Conservation (phyloP, 2,113 vertebrate species). For the Lampris megalopsis region DNA sequence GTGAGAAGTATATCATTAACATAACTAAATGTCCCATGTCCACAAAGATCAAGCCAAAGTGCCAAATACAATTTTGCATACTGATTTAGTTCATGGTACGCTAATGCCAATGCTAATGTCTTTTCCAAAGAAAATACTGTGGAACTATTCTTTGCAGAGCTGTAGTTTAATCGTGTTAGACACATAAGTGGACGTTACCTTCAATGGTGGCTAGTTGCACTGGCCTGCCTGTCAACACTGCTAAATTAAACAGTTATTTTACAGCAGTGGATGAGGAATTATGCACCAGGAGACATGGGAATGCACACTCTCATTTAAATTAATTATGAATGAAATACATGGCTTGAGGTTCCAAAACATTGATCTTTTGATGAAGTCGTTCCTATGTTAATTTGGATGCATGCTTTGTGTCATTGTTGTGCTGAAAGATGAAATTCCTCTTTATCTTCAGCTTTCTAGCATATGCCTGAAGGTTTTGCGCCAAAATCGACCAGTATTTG, state of each 20-base stretch:
- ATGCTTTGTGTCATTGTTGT: no score
- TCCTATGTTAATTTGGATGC: no score
- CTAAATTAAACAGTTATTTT: conserved; percentile 37
- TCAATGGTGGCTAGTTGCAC: conserved; percentile 24
- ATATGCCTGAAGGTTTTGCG: no score
- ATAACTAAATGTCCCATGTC: conserved; percentile 65
- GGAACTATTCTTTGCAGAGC: conserved; percentile 14
- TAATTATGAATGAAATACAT: background rate
- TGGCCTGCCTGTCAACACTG: conserved; percentile 2
- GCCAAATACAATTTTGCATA: conserved; percentile 64
- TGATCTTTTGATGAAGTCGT: no score
- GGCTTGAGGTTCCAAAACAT: no score
- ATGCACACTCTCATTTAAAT: background rate
- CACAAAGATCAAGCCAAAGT: conserved; percentile 63
- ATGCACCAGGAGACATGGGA: background rate
- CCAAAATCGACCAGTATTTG: no score
- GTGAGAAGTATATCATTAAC: conserved; percentile 73
- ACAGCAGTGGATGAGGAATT: background rate
- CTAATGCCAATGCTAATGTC: conserved; percentile 65
- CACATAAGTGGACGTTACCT: conserved; percentile 40
- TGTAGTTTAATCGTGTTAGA: conserved; percentile 54
- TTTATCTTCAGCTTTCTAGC: no score
- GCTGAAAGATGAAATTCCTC: no score
- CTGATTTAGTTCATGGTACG: conserved; percentile 35
- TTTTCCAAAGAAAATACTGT: conserved; percentile 45